Conservation (phyloP, 2,888 invertebrate species). For the Drosophila nr. medialis region DNA sequence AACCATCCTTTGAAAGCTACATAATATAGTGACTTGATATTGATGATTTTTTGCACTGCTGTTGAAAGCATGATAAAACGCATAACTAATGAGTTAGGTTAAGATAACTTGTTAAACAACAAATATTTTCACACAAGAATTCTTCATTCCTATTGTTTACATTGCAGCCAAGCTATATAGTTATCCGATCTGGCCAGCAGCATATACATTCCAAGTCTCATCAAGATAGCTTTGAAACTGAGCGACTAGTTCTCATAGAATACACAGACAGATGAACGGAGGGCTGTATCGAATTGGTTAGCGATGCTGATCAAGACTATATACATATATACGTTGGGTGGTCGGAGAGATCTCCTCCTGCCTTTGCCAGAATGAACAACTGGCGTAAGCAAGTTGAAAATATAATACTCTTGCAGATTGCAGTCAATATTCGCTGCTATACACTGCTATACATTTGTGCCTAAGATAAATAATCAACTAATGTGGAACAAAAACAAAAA, state of each 20-base stretch:
- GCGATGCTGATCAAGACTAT: background rate
- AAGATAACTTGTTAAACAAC: background rate
- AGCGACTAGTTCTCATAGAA: no score
- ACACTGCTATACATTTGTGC: no score
- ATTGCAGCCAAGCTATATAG: background rate
- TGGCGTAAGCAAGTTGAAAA: fast-evolving
- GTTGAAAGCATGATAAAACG: background rate
- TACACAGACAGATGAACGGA: fast-evolving
- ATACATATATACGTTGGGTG: background rate
- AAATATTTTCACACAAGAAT: background rate
- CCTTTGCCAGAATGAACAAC: background rate
- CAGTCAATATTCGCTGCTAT: no score
- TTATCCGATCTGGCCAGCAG: background rate
- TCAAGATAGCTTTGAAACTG: background rate
- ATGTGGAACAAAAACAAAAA: no score
- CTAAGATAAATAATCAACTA: background rate
- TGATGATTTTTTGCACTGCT: background rate
- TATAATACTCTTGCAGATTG: fast-evolving
- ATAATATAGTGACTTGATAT: background rate
- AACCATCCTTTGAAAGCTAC: background rate
- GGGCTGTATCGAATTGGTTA: background rate
- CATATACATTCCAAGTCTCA: background rate
- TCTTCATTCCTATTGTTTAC: fast-evolving
- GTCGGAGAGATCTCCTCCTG: background rate
- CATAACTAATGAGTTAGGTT: background rate